Conservation (phyloP, 2,888 invertebrate species). For the Eremobia ochroleuca region DNA sequence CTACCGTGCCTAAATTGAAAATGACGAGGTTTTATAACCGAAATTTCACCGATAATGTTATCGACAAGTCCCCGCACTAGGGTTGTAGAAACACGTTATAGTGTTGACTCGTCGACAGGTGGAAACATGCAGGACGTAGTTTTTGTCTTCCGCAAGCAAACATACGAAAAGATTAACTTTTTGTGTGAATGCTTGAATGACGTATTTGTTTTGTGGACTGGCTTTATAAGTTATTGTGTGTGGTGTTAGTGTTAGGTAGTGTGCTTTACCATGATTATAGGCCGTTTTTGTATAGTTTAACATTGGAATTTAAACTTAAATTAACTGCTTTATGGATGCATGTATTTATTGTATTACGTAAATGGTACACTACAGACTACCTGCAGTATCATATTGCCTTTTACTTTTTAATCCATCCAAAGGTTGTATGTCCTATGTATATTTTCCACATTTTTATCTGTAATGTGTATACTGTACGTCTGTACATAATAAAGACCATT, state of each 20-base stretch:
- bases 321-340: not conserved
- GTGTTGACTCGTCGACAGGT: conserved; percentile 80
- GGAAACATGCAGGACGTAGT: conserved; percentile 68
- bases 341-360: not conserved
- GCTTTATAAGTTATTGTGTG: conserved; percentile 27
- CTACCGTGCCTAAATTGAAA: conserved; percentile 30
- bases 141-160: conserved; percentile 69
- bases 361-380: not conserved
- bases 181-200: conserved; percentile 33
- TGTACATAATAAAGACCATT: not conserved
- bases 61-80: conserved; percentile 54
- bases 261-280: not conserved
- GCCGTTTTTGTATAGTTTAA: not conserved
- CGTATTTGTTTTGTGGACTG: conserved; percentile 22
- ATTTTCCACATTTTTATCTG: too few relatives aligned
- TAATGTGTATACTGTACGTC: too few relatives aligned
- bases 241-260: conserved; percentile 1
- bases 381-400: not conserved
- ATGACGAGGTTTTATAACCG: conserved; percentile 24
- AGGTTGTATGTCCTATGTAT: not conserved
- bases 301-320: not conserved
- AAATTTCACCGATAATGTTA: conserved; percentile 8
- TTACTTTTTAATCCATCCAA: not conserved
- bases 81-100: conserved; percentile 68
- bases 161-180: conserved; percentile 53